Base-by-base conservation (phyloP, 2,797 vertebrate genomes). In the Enteromius treurensis region DNA sequence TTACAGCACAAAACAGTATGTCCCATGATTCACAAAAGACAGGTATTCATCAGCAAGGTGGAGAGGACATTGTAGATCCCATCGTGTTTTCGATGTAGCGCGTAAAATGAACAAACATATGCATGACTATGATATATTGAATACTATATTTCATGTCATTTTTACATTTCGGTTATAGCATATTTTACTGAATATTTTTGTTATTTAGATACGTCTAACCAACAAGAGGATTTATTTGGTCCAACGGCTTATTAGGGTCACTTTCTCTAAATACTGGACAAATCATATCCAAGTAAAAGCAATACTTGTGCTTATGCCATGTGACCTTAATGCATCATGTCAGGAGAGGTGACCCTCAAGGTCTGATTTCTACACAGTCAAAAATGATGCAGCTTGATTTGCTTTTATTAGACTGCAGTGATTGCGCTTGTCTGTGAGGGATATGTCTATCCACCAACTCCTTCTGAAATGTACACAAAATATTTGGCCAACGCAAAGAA, bases 401-500 rank as follows among this genome's bases (percentile, higher is more conserved):
- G 58, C 34, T 65, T 78, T 64, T 29, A 40, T 32, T 29, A 45
- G 34, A 42, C 53, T 17, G 77, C 19, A n/a, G 29, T 26, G 21
- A 15, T 11, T 17, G 29, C 2, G 29, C 17, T 67, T 51, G 29
- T 7, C 65, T 79, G 26, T 15, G 21, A 51, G 49, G 77, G 49
- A 32, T 84, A 26, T 85, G 53, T 65, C 76, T 64, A 21, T 10
- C 23, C 58, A 64, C 76, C 77, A n/a, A 37, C 77, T 67, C 77
- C 7, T 79, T 62, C 29, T 79, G 64, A 51, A 79, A 68, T 29
- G 64, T 53, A 67, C 77, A 79, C 62, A 51, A 69, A 23, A 78
- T 78, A 79, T 79, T 37, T 69, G 82, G 88, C 91, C 91, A 93
- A 92, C 86, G 85, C 85, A 93, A 93, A 93, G 88, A 92, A 85